phyloP scores from a whole-genome alignment of 2,888 invertebrate genomes.

The Cheilosia scutellata region DNA sequence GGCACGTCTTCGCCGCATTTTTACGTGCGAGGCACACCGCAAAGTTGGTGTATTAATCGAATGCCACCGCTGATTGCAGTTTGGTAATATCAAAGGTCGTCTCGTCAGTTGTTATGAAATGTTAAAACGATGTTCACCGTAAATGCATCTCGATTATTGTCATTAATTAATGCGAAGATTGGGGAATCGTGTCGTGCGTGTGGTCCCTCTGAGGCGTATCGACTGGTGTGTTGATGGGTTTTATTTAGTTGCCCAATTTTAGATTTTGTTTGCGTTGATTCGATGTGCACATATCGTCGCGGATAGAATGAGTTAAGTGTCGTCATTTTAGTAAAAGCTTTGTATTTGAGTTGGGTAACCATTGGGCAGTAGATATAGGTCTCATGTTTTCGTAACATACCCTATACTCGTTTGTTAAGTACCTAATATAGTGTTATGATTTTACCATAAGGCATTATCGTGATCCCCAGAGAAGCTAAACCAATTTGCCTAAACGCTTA shows the following conservation, averaged over 20 bases:
- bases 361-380: too few relatives aligned
- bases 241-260: background rate
- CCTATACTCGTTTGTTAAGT: too few relatives aligned
- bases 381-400: too few relatives aligned
- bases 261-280: too few relatives aligned
- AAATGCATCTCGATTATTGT: background rate
- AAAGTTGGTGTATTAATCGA: constrained; percentile 1
- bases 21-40: background rate
- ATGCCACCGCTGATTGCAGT: background rate
- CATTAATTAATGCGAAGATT: background rate
- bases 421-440: too few relatives aligned
- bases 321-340: too few relatives aligned
- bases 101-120: background rate
- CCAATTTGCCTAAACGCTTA: too few relatives aligned
- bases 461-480: too few relatives aligned
- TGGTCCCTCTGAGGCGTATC: background rate
- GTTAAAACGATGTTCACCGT: background rate
- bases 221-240: background rate
- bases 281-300: too few relatives aligned
- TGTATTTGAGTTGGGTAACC: too few relatives aligned
- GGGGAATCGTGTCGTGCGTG: background rate
- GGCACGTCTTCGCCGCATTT: background rate
- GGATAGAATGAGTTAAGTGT: too few relatives aligned
- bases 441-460: too few relatives aligned
- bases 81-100: background rate